These are phyloP conservation scores for Catharus minimus DNA, from an alignment of 2,113 vertebrate genomes.

Conservation along the genomic window DNA sequence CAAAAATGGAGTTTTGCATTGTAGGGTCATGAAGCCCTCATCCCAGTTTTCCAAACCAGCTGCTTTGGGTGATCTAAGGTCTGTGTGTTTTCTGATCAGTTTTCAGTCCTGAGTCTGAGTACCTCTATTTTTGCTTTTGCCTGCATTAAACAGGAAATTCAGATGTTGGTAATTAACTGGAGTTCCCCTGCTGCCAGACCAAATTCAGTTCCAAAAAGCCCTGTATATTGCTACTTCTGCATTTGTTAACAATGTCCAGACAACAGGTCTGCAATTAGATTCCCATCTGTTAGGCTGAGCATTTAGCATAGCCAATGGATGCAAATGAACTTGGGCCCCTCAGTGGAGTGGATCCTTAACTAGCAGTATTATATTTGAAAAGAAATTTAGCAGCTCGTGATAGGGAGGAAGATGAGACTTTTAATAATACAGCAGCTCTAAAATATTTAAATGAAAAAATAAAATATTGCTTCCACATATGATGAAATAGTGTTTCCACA, in stretches of 20 bases:
- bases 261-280: conserved; percentile 81
- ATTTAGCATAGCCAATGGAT: conserved; percentile 60
- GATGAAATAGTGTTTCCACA: neutral
- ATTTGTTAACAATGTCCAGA: conserved; percentile 79
- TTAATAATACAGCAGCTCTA: neutral
- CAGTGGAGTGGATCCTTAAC: conserved; percentile 45
- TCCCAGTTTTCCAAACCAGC: neutral
- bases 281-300: conserved; percentile 75
- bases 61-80: neutral
- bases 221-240: conserved; percentile 73
- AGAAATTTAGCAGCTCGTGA: neutral
- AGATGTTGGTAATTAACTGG: conserved; percentile 85
- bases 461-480: neutral
- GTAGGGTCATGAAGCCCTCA: neutral
- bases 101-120: conserved; percentile 4
- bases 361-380: conserved; percentile 2
- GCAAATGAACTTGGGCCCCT: conserved; percentile 63
- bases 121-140: conserved; percentile 45
- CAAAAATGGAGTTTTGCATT: neutral
- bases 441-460: neutral
- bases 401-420: neutral
- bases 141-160: conserved; percentile 75
- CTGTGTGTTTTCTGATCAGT: neutral
- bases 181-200: conserved; percentile 76
- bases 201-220: conserved; percentile 74